Base-by-base conservation (phyloP, 2,888 invertebrate genomes). In the Zygothrica quintamaculata region DNA sequence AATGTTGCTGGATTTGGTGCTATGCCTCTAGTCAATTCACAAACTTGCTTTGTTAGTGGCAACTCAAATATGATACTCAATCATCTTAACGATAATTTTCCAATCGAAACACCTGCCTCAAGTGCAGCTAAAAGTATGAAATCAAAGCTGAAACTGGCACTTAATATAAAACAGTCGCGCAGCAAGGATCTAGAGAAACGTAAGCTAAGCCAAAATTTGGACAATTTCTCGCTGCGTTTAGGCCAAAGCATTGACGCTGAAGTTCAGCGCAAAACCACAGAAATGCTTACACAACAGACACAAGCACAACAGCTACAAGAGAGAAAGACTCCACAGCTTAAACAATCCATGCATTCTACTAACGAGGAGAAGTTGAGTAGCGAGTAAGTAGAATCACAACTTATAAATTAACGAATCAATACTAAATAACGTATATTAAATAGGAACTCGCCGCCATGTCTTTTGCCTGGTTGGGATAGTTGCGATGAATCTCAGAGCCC, bases 401-500 rank as follows among this genome's bases (percentile, higher is more conserved):
- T 44, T 8, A 16, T 0, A n/a, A 25, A 12, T 15, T 1, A 8
- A 11, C 7, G 7, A n/a, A 18, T 12, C 3, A 3, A 1, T 22
- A 3, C 4, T 13, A 12, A 26, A 7, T 26, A 1, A 12, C 4
- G 26, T 13, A 4, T 0, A 0, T 22, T 2, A 58, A 36, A 1
- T 42, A 90, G 90, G 33, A 90, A 90, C 57, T 88, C 89, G 0
- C 90, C 90, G 5, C 90, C 90, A 0, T 89, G 89, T 46, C 65
- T 90, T 8, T 60, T 90, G 56, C 91, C 91, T 0, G 91, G 90
- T 8, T 91, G 91, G 91, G 91, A 92, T 58, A 91, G 92, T 1
- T 90, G 91, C 53, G 92, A 92, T 75, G 92, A 92, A 71, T 91
- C 91, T 0, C 92, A 93, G 79, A 93, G 93, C 37, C 92, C 93